phyloP scores from a whole-genome alignment of 2,113 vertebrate species.

The Bufo gargarizans region DNA sequence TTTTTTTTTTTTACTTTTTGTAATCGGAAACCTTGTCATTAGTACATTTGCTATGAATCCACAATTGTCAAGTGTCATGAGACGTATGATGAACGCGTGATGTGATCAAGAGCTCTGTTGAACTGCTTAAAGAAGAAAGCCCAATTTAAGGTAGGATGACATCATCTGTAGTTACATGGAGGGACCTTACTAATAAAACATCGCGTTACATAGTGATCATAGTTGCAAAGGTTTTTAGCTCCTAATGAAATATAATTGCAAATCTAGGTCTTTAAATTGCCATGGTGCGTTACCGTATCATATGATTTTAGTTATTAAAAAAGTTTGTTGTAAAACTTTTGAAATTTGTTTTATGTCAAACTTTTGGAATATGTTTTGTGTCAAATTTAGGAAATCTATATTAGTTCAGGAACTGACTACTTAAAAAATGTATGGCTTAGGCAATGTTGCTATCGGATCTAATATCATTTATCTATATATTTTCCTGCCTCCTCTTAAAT shows the following conservation, averaged over 20 bases:
- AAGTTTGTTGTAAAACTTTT: too few relatives aligned
- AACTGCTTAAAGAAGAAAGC: constrained; percentile 77
- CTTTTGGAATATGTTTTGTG: not conserved
- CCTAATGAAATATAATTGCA: not conserved
- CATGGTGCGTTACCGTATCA: not conserved
- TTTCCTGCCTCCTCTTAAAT: not conserved
- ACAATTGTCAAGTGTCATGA: not conserved
- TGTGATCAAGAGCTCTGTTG: constrained; percentile 74
- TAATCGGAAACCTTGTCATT: constrained; percentile 61
- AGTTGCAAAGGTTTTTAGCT: not conserved
- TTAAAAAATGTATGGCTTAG: not conserved
- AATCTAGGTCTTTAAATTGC: not conserved
- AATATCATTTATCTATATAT: not conserved
- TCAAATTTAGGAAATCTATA: not conserved
- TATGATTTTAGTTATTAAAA: not conserved
- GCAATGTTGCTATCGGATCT: not conserved
- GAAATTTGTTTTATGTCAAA: too few relatives aligned
- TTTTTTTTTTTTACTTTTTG: constrained; percentile 71
- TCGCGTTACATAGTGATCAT: not conserved
- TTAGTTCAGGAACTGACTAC: not conserved
- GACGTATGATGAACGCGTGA: constrained; percentile 72
- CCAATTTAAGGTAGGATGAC: constrained; percentile 80
- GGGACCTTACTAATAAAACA: not conserved
- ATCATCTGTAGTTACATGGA: not conserved
- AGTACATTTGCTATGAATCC: not conserved